A percentile compares a stretch with the other conserved stretches of the same genome.
Conservation (phyloP, 2,113 vertebrate species). For the Hippoglossus stenolepis region DNA sequence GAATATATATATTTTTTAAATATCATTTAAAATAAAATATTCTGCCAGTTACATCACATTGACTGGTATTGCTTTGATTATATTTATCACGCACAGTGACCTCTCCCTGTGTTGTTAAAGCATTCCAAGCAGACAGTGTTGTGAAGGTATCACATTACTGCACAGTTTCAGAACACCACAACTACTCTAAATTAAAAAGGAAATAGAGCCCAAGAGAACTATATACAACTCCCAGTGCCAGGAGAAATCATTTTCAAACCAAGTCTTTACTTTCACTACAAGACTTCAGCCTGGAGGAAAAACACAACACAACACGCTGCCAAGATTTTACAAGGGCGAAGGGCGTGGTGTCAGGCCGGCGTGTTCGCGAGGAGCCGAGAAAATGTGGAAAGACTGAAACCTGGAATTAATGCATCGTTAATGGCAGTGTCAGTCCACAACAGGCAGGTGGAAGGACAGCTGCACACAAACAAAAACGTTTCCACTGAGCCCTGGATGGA, state of each 20-base stretch:
- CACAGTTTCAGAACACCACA: neutral
- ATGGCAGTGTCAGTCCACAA: neutral
- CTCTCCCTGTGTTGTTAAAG: neutral
- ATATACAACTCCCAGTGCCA: neutral
- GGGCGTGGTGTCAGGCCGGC: neutral
- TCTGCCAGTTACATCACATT: neutral
- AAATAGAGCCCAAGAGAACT: neutral
- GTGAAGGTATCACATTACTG: neutral
- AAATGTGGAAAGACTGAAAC: slow-evolving; percentile 32
- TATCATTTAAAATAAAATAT: neutral
- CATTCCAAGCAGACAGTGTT: neutral
- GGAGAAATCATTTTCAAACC: slow-evolving; percentile 6
- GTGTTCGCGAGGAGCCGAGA: slow-evolving; percentile 22
- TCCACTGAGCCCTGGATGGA: neutral
- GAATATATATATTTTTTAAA: neutral
- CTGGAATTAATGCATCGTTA: neutral
- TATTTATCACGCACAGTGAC: neutral
- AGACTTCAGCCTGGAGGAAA: slow-evolving; percentile 17
- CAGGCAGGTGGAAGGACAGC: neutral
- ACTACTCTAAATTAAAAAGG: neutral
- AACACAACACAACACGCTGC: neutral
- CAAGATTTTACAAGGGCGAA: slow-evolving; percentile 10
- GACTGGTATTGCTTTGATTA: no score
- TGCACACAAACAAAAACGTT: neutral
- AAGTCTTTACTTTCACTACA: slow-evolving; percentile 19